Evolutionary conservation across 2,888 invertebrate species (phyloP).

Genomic region (Clanis bilineata): DNA sequence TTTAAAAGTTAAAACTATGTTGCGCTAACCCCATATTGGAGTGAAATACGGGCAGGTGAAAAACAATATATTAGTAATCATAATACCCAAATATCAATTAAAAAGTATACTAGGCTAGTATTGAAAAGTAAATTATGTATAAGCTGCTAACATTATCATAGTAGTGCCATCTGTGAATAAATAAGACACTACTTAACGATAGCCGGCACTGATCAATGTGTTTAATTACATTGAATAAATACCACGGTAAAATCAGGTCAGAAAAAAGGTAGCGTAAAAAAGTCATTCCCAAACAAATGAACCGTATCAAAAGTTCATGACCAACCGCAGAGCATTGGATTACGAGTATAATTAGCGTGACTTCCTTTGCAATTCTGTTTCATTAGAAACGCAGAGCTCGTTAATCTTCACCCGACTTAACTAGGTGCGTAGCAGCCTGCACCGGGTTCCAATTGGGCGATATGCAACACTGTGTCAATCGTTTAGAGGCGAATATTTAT

Average conservation of each 20-base stretch:
- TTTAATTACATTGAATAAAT: not conserved
- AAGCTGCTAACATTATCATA: not conserved
- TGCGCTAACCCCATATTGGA: no score
- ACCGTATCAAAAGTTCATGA: slow-evolving; percentile 37
- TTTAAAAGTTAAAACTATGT: no score
- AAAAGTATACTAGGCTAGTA: no score
- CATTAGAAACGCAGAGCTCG: slow-evolving; percentile 49
- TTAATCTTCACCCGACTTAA: slow-evolving; percentile 53
- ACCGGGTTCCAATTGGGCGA: slow-evolving; percentile 38
- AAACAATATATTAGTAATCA: no score
- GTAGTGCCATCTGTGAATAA: not conserved
- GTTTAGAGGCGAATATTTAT: slow-evolving; percentile 32
- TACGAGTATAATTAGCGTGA: slow-evolving; percentile 49
- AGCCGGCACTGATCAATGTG: not conserved
- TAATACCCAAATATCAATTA: no score
- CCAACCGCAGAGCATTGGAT: slow-evolving; percentile 48
- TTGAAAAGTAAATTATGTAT: no score
- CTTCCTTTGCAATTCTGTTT: slow-evolving; percentile 48
- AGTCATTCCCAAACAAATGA: slow-evolving; percentile 31
- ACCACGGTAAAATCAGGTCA: not conserved
- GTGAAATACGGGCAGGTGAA: no score
- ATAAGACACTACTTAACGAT: not conserved
- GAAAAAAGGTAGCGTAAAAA: slow-evolving; percentile 7
- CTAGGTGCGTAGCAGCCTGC: slow-evolving; percentile 39
- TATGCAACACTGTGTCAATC: slow-evolving; percentile 30